These are phyloP conservation scores for Macrobrachium nipponense DNA, from an alignment of 1,140 invertebrate species.

Conservation along the genomic window DNA sequence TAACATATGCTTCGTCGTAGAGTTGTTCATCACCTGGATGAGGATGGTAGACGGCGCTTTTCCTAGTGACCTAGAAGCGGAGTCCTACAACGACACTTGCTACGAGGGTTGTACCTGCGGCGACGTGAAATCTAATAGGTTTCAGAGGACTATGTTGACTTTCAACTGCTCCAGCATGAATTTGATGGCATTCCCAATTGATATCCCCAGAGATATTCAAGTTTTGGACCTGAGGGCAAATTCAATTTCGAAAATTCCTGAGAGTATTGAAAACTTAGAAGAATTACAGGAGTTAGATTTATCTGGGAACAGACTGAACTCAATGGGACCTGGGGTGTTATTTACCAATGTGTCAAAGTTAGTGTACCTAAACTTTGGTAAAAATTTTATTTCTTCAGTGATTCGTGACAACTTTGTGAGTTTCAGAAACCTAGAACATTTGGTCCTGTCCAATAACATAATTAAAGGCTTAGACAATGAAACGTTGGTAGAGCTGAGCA, in stretches of 20 bases:
- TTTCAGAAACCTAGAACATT: conserved; percentile 65
- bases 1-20: no score
- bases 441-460: conserved; percentile 65
- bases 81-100: conserved; percentile 21
- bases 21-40: no score
- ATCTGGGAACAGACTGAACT: conserved; percentile 65
- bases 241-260: conserved; percentile 45
- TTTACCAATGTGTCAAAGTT: conserved; percentile 65
- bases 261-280: conserved; percentile 32
- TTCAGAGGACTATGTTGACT: conserved; percentile 48
- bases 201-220: conserved; percentile 35
- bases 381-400: conserved; percentile 66
- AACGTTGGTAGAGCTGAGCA: conserved; percentile 60
- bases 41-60: no score
- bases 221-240: conserved; percentile 53
- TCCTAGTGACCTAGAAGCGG: no score
- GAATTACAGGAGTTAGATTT: conserved; percentile 64
- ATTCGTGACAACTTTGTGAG: conserved; percentile 64
- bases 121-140: conserved; percentile 15
- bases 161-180: conserved; percentile 49
- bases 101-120: conserved; percentile 51
- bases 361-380: conserved; percentile 64
- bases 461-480: conserved; percentile 64
- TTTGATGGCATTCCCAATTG: conserved; percentile 42
- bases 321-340: conserved; percentile 65